These are phyloP conservation scores for Myotis planiceps DNA, from an alignment of 2,797 vertebrate species.

Conservation along the genomic window DNA sequence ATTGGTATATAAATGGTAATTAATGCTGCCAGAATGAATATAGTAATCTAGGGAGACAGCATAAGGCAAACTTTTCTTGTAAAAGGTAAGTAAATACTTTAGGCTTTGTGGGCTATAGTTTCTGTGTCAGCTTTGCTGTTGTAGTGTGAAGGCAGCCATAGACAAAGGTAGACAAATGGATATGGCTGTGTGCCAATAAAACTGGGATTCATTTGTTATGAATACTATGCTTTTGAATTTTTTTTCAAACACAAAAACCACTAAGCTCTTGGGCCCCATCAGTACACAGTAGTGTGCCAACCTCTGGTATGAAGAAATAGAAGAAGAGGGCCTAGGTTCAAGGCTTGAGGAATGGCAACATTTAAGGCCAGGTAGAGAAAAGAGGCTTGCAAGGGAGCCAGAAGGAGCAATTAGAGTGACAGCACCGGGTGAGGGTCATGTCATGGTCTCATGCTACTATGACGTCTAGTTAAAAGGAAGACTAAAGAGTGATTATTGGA, in stretches of 20 bases:
- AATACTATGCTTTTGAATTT: not conserved
- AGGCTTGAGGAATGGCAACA: not conserved
- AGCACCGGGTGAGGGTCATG: not conserved
- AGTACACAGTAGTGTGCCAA: not conserved
- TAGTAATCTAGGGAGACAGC: not conserved
- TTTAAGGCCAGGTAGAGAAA: not conserved
- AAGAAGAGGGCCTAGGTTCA: not conserved
- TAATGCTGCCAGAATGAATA: not conserved
- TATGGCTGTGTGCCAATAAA: not conserved
- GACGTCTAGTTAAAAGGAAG: not conserved
- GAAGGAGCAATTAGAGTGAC: not conserved
- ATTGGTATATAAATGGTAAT: not conserved
- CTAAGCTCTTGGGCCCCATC: not conserved
- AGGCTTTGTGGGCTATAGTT: not conserved
- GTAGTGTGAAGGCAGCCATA: not conserved
- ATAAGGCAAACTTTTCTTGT: not conserved
- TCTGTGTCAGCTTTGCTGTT: not conserved
- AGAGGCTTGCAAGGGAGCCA: not conserved
- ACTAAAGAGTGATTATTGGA: not conserved
- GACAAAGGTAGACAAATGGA: not conserved
- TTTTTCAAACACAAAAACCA: not conserved
- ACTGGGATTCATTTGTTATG: not conserved
- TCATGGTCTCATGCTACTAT: not conserved
- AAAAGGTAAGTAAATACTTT: not conserved
- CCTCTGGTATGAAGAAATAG: not conserved